These are phyloP conservation scores for Tetragonisca angustula DNA, from an alignment of 2,888 invertebrate species.

Conservation along the genomic window DNA sequence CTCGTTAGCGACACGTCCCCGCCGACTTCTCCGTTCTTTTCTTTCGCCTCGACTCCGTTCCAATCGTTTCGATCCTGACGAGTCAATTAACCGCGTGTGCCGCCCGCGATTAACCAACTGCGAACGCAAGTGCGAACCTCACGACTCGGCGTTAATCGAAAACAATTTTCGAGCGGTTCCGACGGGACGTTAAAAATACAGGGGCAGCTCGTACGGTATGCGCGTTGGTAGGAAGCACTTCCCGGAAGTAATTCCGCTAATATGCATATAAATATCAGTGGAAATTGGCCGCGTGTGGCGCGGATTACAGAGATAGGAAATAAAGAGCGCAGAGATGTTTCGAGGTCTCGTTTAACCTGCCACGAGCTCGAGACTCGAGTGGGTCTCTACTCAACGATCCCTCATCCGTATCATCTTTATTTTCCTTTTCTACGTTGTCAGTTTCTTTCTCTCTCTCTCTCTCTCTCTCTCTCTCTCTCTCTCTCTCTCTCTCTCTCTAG, in stretches of 20 bases:
- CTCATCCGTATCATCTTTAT: constrained; percentile 32
- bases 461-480: neutral
- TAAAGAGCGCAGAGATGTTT: constrained; percentile 39
- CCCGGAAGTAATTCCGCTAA: constrained; percentile 3
- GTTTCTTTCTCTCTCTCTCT: neutral
- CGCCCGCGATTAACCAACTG: neutral
- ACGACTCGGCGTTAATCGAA: neutral
- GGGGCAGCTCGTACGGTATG: neutral
- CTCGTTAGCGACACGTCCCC: constrained; percentile 50
- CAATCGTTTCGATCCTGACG: constrained; percentile 14
- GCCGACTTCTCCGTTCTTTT: neutral
- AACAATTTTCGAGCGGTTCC: neutral
- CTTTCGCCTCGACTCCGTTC: neutral
- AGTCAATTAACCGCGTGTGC: constrained; percentile 17
- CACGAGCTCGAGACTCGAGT: constrained; percentile 46
- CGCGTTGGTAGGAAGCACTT: neutral
- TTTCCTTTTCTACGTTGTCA: neutral
- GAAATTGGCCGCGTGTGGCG: constrained; percentile 30
- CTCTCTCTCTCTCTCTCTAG: neutral
- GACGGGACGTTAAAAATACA: neutral
- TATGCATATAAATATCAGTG: constrained; percentile 29
- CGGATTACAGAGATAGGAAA: constrained; percentile 41
- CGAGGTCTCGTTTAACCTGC: constrained; percentile 55
- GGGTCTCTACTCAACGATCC: constrained; percentile 45
- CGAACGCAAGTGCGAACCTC: neutral